Conservation (phyloP, 2,888 invertebrate species). For the Carcina quercana region DNA sequence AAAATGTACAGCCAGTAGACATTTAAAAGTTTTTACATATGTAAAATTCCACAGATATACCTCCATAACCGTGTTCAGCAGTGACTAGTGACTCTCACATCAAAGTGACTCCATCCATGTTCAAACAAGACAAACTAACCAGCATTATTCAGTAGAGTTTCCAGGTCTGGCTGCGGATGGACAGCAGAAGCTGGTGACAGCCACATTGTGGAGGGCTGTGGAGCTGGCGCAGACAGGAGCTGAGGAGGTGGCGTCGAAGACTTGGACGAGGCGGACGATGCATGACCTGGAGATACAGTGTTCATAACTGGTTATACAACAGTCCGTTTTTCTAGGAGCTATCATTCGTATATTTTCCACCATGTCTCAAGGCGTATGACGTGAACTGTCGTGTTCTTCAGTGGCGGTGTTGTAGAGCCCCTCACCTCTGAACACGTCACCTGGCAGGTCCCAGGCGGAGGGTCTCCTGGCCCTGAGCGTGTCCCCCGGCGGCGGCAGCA, state of each 20-base stretch:
- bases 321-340: too few species aligned
- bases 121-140: conserved; percentile 24
- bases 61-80: too few species aligned
- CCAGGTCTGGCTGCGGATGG: conserved; percentile 32
- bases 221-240: conserved; percentile 15
- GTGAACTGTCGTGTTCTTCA: too few species aligned
- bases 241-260: conserved; percentile 10
- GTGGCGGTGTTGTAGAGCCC: too few species aligned
- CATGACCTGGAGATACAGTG: too few species aligned
- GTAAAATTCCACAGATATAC: too few species aligned
- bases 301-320: too few species aligned
- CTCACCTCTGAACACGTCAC: conserved; percentile 21
- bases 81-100: not conserved
- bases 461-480: conserved; percentile 46
- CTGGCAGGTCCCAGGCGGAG: conserved; percentile 48
- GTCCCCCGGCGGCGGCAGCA: conserved; percentile 44
- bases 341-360: too few species aligned
- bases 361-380: too few species aligned
- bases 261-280: conserved; percentile 4
- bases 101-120: not conserved
- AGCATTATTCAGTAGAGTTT: conserved; percentile 48
- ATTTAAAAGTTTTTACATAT: too few species aligned
- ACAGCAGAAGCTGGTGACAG: conserved; percentile 27
- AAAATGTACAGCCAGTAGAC: too few species aligned
- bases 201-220: conserved; percentile 23